Evolutionary conservation across 2,113 vertebrate species (phyloP).

Genomic region (Etheostoma cragini): DNA sequence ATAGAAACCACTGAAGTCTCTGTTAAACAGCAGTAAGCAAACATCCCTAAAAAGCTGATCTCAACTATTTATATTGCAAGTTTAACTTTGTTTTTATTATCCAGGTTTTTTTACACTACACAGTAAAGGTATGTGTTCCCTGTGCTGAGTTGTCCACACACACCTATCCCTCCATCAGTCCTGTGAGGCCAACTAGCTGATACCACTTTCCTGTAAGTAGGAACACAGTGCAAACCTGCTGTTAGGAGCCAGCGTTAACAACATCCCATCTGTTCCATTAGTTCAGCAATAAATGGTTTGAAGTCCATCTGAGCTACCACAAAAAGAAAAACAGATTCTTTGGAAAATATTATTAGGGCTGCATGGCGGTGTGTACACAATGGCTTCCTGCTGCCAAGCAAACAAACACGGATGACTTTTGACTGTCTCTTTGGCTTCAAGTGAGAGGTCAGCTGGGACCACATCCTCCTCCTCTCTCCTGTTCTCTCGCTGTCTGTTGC

Average conservation of each 20-base stretch:
- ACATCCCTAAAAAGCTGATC: background rate
- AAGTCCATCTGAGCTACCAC: slow-evolving; percentile 50
- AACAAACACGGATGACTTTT: slow-evolving; percentile 78
- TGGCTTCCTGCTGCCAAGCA: slow-evolving; percentile 59
- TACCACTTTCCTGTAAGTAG: slow-evolving; percentile 34
- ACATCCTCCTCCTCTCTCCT: slow-evolving; percentile 42
- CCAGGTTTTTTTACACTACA: background rate
- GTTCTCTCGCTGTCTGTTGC: slow-evolving; percentile 4
- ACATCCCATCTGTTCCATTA: slow-evolving; percentile 63
- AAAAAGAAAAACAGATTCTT: slow-evolving; percentile 72
- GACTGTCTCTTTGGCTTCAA: slow-evolving; percentile 63
- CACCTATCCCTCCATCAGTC: background rate
- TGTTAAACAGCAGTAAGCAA: slow-evolving; percentile 14
- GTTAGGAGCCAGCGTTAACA: slow-evolving; percentile 56
- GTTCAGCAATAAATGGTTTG: slow-evolving; percentile 53
- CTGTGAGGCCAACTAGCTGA: slow-evolving; percentile 19
- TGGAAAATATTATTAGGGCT: slow-evolving; percentile 80
- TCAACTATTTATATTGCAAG: background rate
- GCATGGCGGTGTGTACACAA: slow-evolving; percentile 61
- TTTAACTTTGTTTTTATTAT: slow-evolving; percentile 3
- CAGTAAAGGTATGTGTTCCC: background rate
- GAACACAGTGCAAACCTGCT: slow-evolving; percentile 43
- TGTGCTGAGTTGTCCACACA: background rate
- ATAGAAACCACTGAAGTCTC: slow-evolving; percentile 1
- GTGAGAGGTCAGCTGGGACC: slow-evolving; percentile 51